phyloP scores from a whole-genome alignment of 1,140 invertebrate species.

The Ceratoteleas bidentatus region DNA sequence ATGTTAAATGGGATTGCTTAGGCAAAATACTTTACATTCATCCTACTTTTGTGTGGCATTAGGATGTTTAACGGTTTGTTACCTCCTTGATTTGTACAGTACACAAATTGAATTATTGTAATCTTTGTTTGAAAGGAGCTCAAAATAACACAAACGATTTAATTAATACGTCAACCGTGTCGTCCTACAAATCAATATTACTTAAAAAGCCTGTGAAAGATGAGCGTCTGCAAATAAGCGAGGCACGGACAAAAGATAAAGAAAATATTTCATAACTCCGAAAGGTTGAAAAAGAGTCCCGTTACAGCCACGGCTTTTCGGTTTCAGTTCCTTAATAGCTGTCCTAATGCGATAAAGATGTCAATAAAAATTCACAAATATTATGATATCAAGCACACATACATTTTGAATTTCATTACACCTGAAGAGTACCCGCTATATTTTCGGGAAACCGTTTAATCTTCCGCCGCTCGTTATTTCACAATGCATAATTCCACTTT shows the following conservation, averaged over 20 bases:
- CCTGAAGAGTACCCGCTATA: conserved; percentile 9
- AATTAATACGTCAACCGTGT: too few species aligned
- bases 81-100: too few species aligned
- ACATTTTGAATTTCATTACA: conserved; percentile 27
- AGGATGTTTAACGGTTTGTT: too few species aligned
- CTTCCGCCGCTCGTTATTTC: conserved; percentile 13
- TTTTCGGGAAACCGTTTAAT: conserved; percentile 6
- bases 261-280: conserved; percentile 50
- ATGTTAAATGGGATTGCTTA: too few species aligned
- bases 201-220: conserved; percentile 11
- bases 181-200: conserved; percentile 5
- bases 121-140: too few species aligned
- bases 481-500: conserved; percentile 14
- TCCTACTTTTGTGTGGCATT: too few species aligned
- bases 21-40: too few species aligned
- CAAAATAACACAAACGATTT: too few species aligned
- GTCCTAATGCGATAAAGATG: conserved; percentile 52
- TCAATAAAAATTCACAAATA: conserved; percentile 55
- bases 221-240: conserved; percentile 8
- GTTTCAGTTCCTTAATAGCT: conserved; percentile 36
- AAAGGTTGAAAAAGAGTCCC: conserved; percentile 33
- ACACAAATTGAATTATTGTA: too few species aligned
- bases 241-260: conserved; percentile 31
- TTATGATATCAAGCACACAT: conserved; percentile 42
- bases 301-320: conserved; percentile 40